Evolutionary conservation across 2,888 invertebrate genomes (phyloP).

Genomic region (Anoplius nigerrimus): DNA sequence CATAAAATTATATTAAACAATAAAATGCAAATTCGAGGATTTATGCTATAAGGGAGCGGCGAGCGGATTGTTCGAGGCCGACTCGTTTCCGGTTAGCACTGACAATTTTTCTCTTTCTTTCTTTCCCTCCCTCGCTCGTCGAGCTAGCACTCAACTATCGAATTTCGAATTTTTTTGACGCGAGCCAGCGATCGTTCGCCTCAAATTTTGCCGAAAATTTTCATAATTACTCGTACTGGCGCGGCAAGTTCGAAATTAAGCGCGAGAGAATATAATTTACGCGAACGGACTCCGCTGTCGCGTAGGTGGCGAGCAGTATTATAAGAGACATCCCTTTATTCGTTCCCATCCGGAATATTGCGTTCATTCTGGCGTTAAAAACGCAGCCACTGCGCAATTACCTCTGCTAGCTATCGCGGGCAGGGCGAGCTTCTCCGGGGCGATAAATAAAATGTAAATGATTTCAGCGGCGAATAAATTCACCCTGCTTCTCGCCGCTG

Average conservation of each 20-base stretch:
- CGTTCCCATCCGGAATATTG: constrained; percentile 31
- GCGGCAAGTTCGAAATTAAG: constrained; percentile 24
- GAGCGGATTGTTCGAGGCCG: neutral
- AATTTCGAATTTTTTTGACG: no score
- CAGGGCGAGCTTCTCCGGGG: constrained; percentile 32
- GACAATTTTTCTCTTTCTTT: constrained; percentile 22
- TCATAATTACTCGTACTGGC: constrained; percentile 23
- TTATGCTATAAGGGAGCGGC: constrained; percentile 29
- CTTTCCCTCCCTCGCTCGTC: constrained; percentile 8
- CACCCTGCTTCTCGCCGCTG: constrained; percentile 19
- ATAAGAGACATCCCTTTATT: constrained; percentile 31
- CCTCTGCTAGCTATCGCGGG: constrained; percentile 28
- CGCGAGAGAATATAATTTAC: constrained; percentile 1
- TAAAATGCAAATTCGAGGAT: constrained; percentile 69
- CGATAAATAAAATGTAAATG: constrained; percentile 65
- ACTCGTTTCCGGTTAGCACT: constrained; percentile 41
- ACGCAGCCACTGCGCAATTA: constrained; percentile 39
- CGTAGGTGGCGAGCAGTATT: constrained; percentile 24
- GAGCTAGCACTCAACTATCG: neutral
- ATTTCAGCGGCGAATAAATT: constrained; percentile 60
- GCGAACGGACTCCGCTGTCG: no score
- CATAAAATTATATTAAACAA: constrained; percentile 71
- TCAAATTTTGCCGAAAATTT: no score
- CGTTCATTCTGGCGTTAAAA: constrained; percentile 30
- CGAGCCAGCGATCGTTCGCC: no score